A percentile compares a stretch with the other conserved stretches of the same genome.
These are phyloP conservation scores for Saimiri boliviensis DNA, from an alignment of 2,113 vertebrate genomes.

Conservation along the genomic window DNA sequence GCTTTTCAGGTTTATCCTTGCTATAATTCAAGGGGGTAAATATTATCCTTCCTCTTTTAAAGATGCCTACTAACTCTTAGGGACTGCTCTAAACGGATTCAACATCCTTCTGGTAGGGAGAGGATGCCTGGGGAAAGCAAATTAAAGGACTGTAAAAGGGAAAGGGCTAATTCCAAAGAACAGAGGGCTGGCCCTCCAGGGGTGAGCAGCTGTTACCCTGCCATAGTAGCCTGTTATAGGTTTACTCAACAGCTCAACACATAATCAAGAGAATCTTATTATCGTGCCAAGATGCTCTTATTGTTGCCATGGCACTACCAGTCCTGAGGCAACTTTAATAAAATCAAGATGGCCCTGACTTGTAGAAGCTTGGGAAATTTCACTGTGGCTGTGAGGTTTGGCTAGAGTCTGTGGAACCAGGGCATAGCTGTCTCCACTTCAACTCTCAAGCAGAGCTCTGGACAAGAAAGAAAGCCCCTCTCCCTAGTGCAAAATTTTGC, in stretches of 20 bases:
- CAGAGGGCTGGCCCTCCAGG: fast-evolving
- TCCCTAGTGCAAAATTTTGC: background rate
- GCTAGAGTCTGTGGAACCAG: background rate
- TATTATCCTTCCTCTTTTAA: background rate
- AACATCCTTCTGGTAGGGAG: background rate
- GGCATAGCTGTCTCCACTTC: background rate
- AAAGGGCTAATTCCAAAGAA: background rate
- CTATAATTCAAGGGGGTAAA: background rate
- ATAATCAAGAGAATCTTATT: background rate
- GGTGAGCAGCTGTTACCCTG: background rate
- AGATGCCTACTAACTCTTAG: background rate
- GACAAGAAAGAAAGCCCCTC: background rate
- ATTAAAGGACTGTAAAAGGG: background rate
- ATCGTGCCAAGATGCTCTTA: background rate
- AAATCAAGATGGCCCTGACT: background rate
- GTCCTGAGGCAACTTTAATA: background rate
- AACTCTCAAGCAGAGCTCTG: background rate
- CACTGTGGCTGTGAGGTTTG: background rate
- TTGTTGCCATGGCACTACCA: background rate
- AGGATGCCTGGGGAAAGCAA: background rate
- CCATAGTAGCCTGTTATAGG: no score
- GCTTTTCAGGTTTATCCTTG: background rate
- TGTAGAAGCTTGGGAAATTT: background rate
- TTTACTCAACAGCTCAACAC: background rate
- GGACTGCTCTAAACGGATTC: background rate